Evolutionary conservation across 2,888 invertebrate species (phyloP).

Genomic region (Siphlonurus alternatus): DNA sequence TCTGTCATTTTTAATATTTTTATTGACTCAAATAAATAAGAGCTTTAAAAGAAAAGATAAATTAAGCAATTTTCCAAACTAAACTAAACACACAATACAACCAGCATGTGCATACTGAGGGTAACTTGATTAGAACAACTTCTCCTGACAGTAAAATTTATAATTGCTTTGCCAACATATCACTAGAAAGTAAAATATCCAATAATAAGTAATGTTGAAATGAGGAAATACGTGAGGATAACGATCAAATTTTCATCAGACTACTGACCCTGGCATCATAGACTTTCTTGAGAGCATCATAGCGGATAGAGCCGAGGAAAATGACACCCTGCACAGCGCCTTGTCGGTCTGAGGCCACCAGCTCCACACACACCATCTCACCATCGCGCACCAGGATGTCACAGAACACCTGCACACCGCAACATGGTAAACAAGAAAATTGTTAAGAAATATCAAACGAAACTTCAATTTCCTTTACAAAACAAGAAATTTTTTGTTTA

Average conservation of each 20-base stretch:
- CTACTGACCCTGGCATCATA: slow-evolving; percentile 80
- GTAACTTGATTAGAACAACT: no score
- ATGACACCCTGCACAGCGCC: slow-evolving; percentile 80
- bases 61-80: no score
- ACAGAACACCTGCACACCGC: slow-evolving; percentile 53
- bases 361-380: slow-evolving; percentile 97
- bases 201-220: no score
- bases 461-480: not conserved
- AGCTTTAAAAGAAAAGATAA: no score
- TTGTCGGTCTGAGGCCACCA: slow-evolving; percentile 81
- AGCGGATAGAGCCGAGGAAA: slow-evolving; percentile 93
- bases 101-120: no score
- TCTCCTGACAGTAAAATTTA: no score
- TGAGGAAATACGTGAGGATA: no score
- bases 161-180: no score
- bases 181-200: no score
- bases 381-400: slow-evolving; percentile 95
- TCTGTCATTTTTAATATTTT: no score
- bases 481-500: not conserved
- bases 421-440: not conserved
- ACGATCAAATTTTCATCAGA: not conserved
- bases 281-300: slow-evolving; percentile 91
- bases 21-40: no score
- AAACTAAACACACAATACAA: no score
- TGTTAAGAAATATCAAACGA: not conserved